phyloP scores from a whole-genome alignment of 2,113 vertebrate genomes.

The Ageneiosus marmoratus region DNA sequence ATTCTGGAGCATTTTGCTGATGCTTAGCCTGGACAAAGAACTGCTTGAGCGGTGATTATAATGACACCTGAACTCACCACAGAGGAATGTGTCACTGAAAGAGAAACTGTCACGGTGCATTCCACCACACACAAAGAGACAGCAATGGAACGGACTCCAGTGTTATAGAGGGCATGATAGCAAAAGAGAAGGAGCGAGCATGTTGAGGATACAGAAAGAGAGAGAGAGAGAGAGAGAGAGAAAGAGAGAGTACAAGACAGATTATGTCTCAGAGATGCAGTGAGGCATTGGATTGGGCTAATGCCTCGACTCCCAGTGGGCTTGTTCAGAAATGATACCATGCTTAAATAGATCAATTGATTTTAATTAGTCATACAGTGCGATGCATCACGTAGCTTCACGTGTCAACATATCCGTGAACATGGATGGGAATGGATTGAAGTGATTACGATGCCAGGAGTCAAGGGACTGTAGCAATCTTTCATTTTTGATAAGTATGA shows the following conservation, averaged over 20 bases:
- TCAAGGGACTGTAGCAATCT: constrained; percentile 65
- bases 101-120: constrained; percentile 14
- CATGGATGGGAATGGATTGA: constrained; percentile 58
- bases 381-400: constrained; percentile 61
- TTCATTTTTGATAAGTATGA: constrained; percentile 67
- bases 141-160: constrained; percentile 24
- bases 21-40: constrained; percentile 49
- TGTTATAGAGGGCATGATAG: constrained; percentile 15
- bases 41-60: constrained; percentile 53
- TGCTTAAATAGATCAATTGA: constrained; percentile 73
- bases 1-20: constrained; percentile 46
- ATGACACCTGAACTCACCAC: constrained; percentile 55
- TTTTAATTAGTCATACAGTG: constrained; percentile 72
- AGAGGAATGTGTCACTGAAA: constrained; percentile 35
- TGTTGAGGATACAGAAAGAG: neutral
- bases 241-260: constrained; percentile 6
- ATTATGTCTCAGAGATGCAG: constrained; percentile 54
- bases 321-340: constrained; percentile 68
- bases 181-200: neutral
- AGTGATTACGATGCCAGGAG: constrained; percentile 65
- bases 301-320: constrained; percentile 67
- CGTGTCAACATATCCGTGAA: constrained; percentile 70
- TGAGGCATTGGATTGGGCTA: constrained; percentile 63
- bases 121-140: constrained; percentile 5
- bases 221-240: constrained; percentile 36